Conservation (phyloP, 2,113 vertebrate genomes). For the Callipepla californica region DNA sequence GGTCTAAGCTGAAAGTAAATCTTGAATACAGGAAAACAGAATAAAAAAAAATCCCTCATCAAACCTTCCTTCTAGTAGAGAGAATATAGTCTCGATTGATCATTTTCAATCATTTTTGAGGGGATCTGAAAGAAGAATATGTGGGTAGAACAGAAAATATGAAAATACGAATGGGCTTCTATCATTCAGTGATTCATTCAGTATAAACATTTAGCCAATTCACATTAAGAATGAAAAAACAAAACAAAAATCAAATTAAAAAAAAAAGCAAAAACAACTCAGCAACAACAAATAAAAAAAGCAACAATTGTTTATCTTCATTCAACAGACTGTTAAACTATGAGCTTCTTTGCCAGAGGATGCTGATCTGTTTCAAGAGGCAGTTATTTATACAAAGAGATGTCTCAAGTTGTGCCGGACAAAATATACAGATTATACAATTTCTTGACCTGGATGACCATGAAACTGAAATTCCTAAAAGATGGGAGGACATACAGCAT, state of each 20-base stretch:
- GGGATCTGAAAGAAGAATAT: background rate
- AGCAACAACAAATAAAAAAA: background rate
- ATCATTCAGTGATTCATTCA: background rate
- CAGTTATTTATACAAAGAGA: background rate
- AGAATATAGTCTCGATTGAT: background rate
- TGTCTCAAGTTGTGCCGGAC: background rate
- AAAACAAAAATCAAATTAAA: no score
- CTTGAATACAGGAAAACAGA: background rate
- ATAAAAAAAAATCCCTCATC: background rate
- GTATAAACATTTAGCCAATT: background rate
- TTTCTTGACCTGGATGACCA: rapidly evolving
- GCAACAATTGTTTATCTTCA: background rate
- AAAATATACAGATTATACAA: background rate
- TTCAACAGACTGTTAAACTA: background rate
- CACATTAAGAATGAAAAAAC: no score
- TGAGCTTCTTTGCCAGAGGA: background rate
- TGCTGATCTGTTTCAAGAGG: background rate
- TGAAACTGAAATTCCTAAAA: background rate
- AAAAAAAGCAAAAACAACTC: background rate
- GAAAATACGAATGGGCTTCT: background rate
- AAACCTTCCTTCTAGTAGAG: background rate
- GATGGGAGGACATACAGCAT: background rate
- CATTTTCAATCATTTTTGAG: background rate
- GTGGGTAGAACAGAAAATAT: background rate
- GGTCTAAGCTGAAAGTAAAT: background rate